Base-by-base conservation (phyloP, 2,113 vertebrate species). In the Microcebus tavaratra region DNA sequence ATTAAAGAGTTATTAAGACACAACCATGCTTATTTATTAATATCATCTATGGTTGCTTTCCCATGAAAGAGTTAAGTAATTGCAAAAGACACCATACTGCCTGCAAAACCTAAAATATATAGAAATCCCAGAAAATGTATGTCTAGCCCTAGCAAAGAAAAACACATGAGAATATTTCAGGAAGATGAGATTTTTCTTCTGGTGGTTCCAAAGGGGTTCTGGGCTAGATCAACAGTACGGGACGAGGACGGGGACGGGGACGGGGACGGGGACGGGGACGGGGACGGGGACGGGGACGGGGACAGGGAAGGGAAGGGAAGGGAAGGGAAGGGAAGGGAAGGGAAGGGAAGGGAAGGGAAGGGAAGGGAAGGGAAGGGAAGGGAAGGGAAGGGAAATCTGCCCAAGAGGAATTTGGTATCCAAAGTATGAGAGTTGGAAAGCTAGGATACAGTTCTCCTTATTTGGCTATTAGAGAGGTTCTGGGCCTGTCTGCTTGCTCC, bases 271-370 rank as follows among this genome's bases (percentile, higher is more conserved):
- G 42, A 45, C 1, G 42, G 1, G 42, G 7, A 45, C 1, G 45
- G 45, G 45, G 6, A 45, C 1, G 1, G 1, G 45, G 45, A 42
- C 5, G 6, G 5, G 42, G 6, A 6, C 6, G 42, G 42, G 6
- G 1, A 6, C 1, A 6, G 42, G 42, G 6, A 6, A 42, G 5
- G 42, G 6, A 6, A 42, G 6, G 6, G 42, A 4, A 42, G 39
- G 39, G 39, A 42, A 42, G 42, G 42, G 6, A 42, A 42, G 6
- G 42, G 42, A 42, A 42, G 42, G 42, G 6, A 42, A 42, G 42
- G 42, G 6, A 45, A 45, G 45, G 45, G 8, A 45, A 45, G 7
- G 7, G 6, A 6, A 45, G 39, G 39, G 5, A 45, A 45, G 42
- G 42, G 1, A 45, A 45, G 8, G 45, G 7, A 45, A 45, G 42